Evolutionary conservation across 2,113 vertebrate species (phyloP), one percentile per base, ranked within the genome.

Genomic region (Nothobranchius furzeri): DNA sequence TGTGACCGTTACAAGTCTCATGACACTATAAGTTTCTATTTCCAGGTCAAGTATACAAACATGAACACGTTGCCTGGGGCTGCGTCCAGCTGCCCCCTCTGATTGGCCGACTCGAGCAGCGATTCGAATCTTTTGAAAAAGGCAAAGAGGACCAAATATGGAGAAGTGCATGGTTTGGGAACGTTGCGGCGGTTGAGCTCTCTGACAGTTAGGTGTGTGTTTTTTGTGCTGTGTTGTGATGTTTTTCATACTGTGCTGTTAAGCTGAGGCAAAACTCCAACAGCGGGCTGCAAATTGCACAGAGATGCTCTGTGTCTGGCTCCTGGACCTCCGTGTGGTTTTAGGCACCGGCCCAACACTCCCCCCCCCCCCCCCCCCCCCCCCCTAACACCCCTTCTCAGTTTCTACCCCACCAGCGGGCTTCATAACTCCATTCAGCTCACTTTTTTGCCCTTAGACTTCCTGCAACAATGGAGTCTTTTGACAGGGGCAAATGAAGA

Each of bases 271-370:
- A 75, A 25, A 75, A 67, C 86, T 86, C 87, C 83, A 85, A 69
- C 78, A 76, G 76, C 47, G 51, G 72, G 45, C 78, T 85, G 86
- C 6, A 51, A 84, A 77, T 64, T 7, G 65, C 83, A 91, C 89
- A 91, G 87, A 87, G 89, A 90, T 89, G 87, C 87, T 88, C 83
- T 89, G 78, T 91, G 84, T 88, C 84, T 83, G 66, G 60, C 81
- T 74, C 57, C 74, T 66, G 88, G 79, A 87, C 77, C 81, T 81
- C 81, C 55, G 43, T 91, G 90, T 92, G 88, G 88, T 90, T 91
- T 91, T 90, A 91, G 91, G 90, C 91, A 88, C 58, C 14, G 15
- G 59, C 83, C 89, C 90, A 92, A 84, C 52, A 84, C 52, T 25
- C 61, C 83, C 37, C 55, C 55, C 37, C 40, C 55, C 55, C 37